These are phyloP conservation scores for Amphipyra tragopoginis DNA, from an alignment of 2,888 invertebrate genomes.

Conservation along the genomic window DNA sequence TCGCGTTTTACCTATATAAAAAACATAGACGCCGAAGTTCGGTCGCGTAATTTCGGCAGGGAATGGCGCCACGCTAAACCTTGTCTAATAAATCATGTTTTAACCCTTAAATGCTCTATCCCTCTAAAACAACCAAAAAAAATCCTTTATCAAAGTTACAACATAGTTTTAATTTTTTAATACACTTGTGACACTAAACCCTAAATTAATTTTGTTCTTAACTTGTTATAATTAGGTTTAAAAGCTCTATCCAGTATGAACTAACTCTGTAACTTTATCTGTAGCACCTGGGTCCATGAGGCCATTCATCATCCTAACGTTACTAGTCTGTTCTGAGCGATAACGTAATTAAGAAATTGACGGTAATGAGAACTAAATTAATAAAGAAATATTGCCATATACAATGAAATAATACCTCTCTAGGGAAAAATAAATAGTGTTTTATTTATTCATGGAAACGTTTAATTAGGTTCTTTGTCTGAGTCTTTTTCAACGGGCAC, in stretches of 20 bases:
- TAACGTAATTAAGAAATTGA: conserved; percentile 40
- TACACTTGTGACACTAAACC: conserved; percentile 3
- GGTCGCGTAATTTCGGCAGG: no score
- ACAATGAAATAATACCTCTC: background rate
- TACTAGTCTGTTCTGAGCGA: conserved; percentile 41
- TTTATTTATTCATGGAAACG: conserved; percentile 20
- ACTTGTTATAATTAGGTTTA: conserved; percentile 32
- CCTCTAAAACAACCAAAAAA: background rate
- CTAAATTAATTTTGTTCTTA: conserved; percentile 29
- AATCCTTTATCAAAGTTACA: background rate
- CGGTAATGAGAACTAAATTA: conserved; percentile 5
- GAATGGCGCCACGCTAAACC: no score
- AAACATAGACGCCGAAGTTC: no score
- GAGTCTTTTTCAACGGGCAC: no score
- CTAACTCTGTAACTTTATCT: conserved; percentile 13
- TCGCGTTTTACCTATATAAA: no score
- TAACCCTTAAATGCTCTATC: no score
- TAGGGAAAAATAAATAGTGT: conserved; percentile 7
- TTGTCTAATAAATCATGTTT: no score
- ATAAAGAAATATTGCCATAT: background rate
- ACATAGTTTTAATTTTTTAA: background rate
- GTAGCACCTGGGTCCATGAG: conserved; percentile 34
- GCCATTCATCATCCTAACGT: conserved; percentile 51
- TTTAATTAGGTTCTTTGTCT: conserved; percentile 1
- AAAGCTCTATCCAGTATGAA: conserved; percentile 31